Conservation (phyloP, 2,888 invertebrate genomes). For the Papilio demoleus region DNA sequence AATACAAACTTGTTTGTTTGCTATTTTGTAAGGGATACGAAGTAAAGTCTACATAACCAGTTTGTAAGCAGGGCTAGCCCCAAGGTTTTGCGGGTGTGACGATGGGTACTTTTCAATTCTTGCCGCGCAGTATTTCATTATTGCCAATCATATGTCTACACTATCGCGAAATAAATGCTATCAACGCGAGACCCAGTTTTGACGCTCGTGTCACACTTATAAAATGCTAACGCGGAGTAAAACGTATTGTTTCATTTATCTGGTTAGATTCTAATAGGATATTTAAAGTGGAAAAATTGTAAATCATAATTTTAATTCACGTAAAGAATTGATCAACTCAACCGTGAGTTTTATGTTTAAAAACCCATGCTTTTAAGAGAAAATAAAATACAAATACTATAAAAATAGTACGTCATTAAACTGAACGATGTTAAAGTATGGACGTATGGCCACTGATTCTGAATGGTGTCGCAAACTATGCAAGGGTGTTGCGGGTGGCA, state of each 20-base stretch:
- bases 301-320: conserved; percentile 18
- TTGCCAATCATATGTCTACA: conserved; percentile 2
- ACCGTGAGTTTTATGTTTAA: conserved; percentile 10
- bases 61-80: conserved; percentile 40
- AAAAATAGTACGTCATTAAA: neutral
- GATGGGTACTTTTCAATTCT: conserved; percentile 37
- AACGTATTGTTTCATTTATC: conserved; percentile 26
- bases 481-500: conserved; percentile 38
- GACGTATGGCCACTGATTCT: neutral
- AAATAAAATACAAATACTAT: neutral
- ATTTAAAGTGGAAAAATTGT: conserved; percentile 19
- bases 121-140: conserved; percentile 32
- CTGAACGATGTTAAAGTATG: neutral
- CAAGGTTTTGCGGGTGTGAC: conserved; percentile 37
- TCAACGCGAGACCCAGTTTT: conserved; percentile 24
- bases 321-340: conserved; percentile 17
- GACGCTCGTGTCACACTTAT: conserved; percentile 28
- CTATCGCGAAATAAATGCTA: conserved; percentile 10
- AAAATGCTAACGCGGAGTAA: conserved; percentile 28
- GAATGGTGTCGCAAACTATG: conserved; percentile 4
- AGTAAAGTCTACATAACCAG: conserved; percentile 41
- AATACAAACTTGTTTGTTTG: conserved; percentile 41
- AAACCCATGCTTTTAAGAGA: neutral
- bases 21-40: conserved; percentile 41
- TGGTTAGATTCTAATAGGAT: conserved; percentile 19